These are phyloP conservation scores for Panurus biarmicus DNA, from an alignment of 2,113 vertebrate genomes.

Conservation along the genomic window DNA sequence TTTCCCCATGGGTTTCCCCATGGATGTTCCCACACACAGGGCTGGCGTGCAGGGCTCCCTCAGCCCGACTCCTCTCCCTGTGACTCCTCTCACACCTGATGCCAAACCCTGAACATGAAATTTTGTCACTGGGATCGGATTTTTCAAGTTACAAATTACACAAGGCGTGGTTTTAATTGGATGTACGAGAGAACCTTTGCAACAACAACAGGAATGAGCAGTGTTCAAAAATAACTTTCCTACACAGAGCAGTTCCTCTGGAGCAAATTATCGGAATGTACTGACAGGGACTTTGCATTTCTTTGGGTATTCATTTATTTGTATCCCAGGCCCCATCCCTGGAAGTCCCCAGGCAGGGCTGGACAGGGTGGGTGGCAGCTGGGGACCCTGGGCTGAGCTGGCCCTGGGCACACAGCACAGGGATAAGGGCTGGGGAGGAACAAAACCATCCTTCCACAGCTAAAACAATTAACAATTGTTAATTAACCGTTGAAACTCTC, in stretches of 20 bases:
- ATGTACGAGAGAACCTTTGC: neutral
- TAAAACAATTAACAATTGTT: neutral
- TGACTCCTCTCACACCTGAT: neutral
- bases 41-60: too few relatives aligned
- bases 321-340: neutral
- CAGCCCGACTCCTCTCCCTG: neutral
- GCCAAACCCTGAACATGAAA: neutral
- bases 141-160: conserved; percentile 8
- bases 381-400: neutral
- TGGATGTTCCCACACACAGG: too few relatives aligned
- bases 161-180: conserved; percentile 1
- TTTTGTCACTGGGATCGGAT: neutral
- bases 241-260: neutral
- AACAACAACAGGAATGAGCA: neutral
- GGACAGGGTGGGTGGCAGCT: neutral
- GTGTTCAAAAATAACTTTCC: conserved; percentile 22
- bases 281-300: neutral
- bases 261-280: neutral
- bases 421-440: neutral
- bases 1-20: too few relatives aligned
- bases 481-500: neutral
- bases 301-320: neutral
- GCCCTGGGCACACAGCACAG: neutral
- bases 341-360: neutral
- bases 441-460: neutral